Evolutionary conservation across 2,797 vertebrate species (phyloP).

Genomic region (Vultur gryphus): DNA sequence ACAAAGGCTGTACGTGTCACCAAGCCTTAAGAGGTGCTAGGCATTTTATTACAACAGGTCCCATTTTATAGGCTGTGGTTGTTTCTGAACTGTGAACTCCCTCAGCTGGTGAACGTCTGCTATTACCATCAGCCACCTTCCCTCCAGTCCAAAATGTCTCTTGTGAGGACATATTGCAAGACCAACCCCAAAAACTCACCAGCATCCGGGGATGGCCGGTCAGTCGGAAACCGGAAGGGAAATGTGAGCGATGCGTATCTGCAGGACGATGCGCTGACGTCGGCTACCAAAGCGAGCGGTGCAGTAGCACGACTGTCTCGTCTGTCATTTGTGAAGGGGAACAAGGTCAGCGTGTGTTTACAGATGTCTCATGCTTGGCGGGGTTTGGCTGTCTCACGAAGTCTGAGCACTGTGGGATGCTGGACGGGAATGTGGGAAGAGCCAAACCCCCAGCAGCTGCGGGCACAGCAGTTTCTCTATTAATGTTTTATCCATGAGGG

Average conservation of each 20-base stretch:
- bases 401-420: neutral
- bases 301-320: fast-evolving
- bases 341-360: too few relatives aligned
- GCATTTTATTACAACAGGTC: fast-evolving
- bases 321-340: neutral
- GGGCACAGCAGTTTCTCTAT: neutral
- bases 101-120: neutral
- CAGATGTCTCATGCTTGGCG: too few relatives aligned
- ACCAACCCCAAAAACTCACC: neutral
- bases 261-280: neutral
- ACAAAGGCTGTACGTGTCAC: neutral
- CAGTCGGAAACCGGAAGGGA: neutral
- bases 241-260: fast-evolving
- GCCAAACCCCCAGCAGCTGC: too few relatives aligned
- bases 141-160: neutral
- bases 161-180: fast-evolving
- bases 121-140: neutral
- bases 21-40: fast-evolving
- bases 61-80: fast-evolving
- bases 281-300: fast-evolving
- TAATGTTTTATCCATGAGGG: neutral
- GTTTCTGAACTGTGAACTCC: constrained; percentile 42
- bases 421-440: neutral
- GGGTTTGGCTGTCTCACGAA: neutral
- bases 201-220: fast-evolving